Evolutionary conservation across 2,888 invertebrate species (phyloP).

Genomic region (Chironomus riparius): DNA sequence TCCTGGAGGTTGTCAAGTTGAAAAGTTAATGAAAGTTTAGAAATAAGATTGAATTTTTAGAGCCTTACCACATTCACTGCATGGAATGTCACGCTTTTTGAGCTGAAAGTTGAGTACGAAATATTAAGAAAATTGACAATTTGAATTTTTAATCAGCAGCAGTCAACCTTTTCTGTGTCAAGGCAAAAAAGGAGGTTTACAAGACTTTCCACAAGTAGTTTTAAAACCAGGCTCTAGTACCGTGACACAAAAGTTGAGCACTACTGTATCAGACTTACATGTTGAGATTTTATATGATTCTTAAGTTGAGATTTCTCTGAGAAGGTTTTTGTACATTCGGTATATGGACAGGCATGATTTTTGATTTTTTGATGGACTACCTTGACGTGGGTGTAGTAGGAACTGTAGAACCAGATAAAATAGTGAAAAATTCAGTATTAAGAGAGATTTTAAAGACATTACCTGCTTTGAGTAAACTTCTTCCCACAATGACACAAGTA

Average conservation of each 20-base stretch:
- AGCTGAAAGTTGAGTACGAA: neutral
- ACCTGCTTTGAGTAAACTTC: neutral
- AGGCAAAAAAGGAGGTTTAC: too few relatives aligned
- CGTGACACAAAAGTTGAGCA: too few relatives aligned
- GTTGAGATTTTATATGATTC: conserved; percentile 8
- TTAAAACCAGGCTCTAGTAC: too few relatives aligned
- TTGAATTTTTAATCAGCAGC: too few relatives aligned
- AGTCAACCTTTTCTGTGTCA: too few relatives aligned
- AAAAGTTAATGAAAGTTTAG: too few relatives aligned
- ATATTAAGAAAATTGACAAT: neutral
- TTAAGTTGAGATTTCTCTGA: neutral
- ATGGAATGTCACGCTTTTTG: neutral
- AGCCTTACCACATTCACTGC: neutral
- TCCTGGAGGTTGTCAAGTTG: too few relatives aligned
- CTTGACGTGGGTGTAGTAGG: neutral
- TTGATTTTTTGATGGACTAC: conserved; percentile 16
- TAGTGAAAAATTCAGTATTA: too few relatives aligned
- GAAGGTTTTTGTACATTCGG: neutral
- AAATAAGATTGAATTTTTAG: too few relatives aligned
- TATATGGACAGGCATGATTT: neutral
- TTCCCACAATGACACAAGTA: conserved; percentile 20
- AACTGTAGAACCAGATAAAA: neutral
- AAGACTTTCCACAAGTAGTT: too few relatives aligned
- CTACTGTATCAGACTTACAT: neutral
- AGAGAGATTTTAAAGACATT: too few relatives aligned